A percentile compares a stretch with the other conserved stretches of the same genome.
Conservation (phyloP, 2,888 invertebrate genomes). For the Pomacea canaliculata region DNA sequence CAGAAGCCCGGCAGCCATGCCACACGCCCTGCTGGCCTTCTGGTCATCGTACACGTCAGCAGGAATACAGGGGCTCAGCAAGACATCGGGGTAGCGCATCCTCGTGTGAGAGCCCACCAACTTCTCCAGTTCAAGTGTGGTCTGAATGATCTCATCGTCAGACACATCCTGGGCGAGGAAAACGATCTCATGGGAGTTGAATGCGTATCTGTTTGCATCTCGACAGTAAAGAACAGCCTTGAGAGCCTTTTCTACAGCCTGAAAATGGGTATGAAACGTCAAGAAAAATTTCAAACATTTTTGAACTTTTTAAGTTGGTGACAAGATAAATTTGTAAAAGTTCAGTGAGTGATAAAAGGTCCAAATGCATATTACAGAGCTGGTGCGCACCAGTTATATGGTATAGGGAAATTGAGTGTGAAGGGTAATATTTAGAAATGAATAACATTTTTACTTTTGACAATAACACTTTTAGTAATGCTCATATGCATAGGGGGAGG, state of each 20-base stretch:
- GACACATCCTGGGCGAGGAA: slow-evolving; percentile 1
- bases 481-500: no score
- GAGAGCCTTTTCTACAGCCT: slow-evolving; percentile 42
- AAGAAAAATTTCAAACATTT: no score
- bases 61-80: slow-evolving; percentile 22
- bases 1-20: slow-evolving; percentile 12
- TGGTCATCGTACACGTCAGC: slow-evolving; percentile 27
- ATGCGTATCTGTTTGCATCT: slow-evolving; percentile 16
- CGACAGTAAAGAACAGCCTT: slow-evolving; percentile 30
- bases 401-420: no score
- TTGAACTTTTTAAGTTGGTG: no score
- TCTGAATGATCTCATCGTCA: slow-evolving; percentile 3
- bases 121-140: slow-evolving; percentile 17
- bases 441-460: no score
- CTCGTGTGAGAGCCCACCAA: slow-evolving; percentile 17
- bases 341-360: no score
- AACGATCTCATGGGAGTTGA: slow-evolving; percentile 13
- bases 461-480: no score
- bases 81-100: slow-evolving; percentile 31
- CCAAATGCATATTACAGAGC: no score
- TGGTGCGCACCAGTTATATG: no score
- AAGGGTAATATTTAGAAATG: no score
- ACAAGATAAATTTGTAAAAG: no score
- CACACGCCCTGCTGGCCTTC: slow-evolving; percentile 13
- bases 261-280: background rate